Conservation (phyloP, 2,113 vertebrate species). For the Ia io region DNA sequence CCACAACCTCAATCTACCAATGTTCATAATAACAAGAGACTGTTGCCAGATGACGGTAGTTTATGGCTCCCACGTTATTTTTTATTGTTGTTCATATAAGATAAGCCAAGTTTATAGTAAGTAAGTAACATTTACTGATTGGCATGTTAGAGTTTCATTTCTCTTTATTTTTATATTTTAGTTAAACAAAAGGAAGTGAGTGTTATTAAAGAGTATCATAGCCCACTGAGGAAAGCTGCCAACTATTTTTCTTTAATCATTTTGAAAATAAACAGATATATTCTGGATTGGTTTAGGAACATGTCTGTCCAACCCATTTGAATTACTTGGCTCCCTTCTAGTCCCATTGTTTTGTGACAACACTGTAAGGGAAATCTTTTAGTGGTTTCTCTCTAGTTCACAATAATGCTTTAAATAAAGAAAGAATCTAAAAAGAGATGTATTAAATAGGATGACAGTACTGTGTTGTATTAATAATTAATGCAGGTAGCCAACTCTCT, state of each 20-base stretch:
- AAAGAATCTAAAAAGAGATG: slow-evolving; percentile 35
- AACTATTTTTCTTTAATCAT: slow-evolving; percentile 49
- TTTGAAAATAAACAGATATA: slow-evolving; percentile 44
- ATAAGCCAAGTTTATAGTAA: slow-evolving; percentile 45
- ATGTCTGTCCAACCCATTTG: neutral
- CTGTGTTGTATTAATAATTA: neutral
- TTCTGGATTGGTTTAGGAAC: slow-evolving; percentile 13
- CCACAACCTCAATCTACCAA: neutral
- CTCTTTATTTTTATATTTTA: slow-evolving; percentile 30
- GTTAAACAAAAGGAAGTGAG: slow-evolving; percentile 55
- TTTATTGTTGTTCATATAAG: slow-evolving; percentile 39
- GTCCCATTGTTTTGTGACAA: neutral
- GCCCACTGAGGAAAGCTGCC: slow-evolving; percentile 8
- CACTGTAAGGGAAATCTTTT: neutral
- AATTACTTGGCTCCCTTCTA: neutral
- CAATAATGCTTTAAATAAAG: slow-evolving; percentile 36
- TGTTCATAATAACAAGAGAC: slow-evolving; percentile 33
- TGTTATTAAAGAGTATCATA: slow-evolving; percentile 40
- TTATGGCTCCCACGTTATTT: neutral
- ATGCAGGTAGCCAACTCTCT: neutral
- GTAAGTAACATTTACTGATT: slow-evolving; percentile 22
- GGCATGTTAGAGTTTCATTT: neutral
- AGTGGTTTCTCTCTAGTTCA: neutral
- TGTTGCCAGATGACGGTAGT: slow-evolving; percentile 5
- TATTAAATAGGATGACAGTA: neutral